A percentile compares a stretch with the other conserved stretches of the same genome.
Evolutionary conservation across 2,888 invertebrate genomes (phyloP).

Genomic region (Xanthia togata): DNA sequence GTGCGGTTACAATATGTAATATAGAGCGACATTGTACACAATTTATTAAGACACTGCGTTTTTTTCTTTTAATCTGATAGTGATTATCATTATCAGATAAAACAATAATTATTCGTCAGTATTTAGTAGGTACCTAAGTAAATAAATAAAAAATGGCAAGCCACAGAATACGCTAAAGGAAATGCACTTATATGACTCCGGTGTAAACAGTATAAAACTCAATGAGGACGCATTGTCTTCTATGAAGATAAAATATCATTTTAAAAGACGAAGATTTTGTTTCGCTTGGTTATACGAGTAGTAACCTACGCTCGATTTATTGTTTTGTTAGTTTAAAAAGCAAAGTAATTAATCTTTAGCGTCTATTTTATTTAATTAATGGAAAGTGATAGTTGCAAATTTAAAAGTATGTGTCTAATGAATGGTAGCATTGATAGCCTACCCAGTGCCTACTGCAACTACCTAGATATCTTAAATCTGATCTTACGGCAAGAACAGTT

Average conservation of each 20-base stretch:
- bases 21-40: conserved; percentile 23
- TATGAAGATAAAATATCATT: conserved; percentile 7
- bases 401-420: not conserved
- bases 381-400: not conserved
- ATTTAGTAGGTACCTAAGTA: not conserved
- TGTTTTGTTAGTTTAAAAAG: conserved; percentile 2
- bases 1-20: conserved; percentile 58
- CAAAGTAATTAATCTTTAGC: conserved; percentile 1
- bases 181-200: conserved; percentile 21
- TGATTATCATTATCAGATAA: conserved; percentile 13
- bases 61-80: conserved; percentile 14
- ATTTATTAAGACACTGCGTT: conserved; percentile 6
- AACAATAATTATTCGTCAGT: conserved; percentile 21
- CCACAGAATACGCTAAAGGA: conserved; percentile 35
- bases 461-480: conserved; percentile 6
- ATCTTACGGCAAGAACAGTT: conserved; percentile 8
- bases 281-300: not conserved
- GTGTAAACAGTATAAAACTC: conserved; percentile 11
- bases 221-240: conserved; percentile 19
- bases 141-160: conserved; percentile 43
- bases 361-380: conserved; percentile 3
- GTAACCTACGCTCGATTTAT: not conserved
- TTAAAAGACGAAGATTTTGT: conserved; percentile 9
- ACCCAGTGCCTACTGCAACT: not conserved
- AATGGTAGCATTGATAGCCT: not conserved